Evolutionary conservation across 1,140 invertebrate species (phyloP).

Genomic region (Drosophila insularis): DNA sequence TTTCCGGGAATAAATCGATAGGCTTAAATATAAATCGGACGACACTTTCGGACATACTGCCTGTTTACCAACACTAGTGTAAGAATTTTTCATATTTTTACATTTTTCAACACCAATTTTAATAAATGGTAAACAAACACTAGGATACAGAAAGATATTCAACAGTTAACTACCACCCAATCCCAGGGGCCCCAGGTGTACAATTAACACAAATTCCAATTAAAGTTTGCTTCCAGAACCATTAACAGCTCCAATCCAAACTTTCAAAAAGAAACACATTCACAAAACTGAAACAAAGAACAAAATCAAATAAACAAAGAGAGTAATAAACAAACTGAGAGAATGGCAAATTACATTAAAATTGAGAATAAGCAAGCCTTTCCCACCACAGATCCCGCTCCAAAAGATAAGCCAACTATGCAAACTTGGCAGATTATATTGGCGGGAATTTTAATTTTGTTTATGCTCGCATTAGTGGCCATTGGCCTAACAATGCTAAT

Average conservation of each 20-base stretch:
- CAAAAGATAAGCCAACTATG: background rate
- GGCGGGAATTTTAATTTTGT: background rate
- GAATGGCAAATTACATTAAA: conserved; percentile 1
- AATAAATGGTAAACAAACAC: background rate
- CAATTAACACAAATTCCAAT: background rate
- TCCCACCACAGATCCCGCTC: background rate
- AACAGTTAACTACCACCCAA: background rate
- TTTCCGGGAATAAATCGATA: too few species aligned
- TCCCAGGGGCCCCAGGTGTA: background rate
- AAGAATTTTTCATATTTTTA: too few species aligned
- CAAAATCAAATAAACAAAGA: background rate
- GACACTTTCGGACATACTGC: too few species aligned
- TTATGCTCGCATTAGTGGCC: background rate
- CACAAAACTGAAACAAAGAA: background rate
- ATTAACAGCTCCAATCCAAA: background rate
- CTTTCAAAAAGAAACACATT: background rate
- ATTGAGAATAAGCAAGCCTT: background rate
- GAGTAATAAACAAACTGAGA: background rate
- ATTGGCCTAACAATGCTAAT: background rate
- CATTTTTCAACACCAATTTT: too few species aligned
- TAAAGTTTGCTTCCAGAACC: background rate
- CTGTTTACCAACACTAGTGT: too few species aligned
- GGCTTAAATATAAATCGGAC: too few species aligned
- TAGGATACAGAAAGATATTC: conserved; percentile 3
- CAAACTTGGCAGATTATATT: conserved; percentile 1